Evolutionary conservation across 2,888 invertebrate genomes (phyloP).

Genomic region (Eupithecia subumbrata): DNA sequence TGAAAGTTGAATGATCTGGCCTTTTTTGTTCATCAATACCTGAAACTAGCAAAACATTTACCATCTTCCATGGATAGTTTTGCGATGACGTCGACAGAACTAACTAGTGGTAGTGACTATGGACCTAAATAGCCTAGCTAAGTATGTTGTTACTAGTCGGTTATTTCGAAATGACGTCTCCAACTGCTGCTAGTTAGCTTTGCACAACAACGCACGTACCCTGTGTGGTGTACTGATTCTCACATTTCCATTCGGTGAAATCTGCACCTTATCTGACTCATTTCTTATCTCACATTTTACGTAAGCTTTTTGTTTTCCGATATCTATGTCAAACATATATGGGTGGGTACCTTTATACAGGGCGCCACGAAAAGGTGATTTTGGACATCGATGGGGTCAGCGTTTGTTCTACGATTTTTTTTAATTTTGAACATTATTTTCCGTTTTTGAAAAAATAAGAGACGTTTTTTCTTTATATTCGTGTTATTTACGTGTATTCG

Average conservation of each 20-base stretch:
- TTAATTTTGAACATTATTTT: too few relatives aligned
- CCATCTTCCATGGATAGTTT: background rate
- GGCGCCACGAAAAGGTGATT: too few relatives aligned
- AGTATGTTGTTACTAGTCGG: conserved; percentile 45
- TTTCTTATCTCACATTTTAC: conserved; percentile 36
- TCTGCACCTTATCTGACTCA: conserved; percentile 42
- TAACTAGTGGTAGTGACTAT: conserved; percentile 24
- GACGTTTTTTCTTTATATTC: too few relatives aligned
- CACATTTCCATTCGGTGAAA: conserved; percentile 50
- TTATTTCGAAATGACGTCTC: conserved; percentile 68
- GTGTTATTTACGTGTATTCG: too few relatives aligned
- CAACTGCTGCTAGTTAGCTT: conserved; percentile 55
- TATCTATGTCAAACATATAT: conserved; percentile 1
- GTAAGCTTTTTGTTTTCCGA: conserved; percentile 19
- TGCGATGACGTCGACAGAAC: conserved; percentile 58
- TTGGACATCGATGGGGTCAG: too few relatives aligned
- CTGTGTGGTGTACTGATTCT: conserved; percentile 60
- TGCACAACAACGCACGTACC: conserved; percentile 55
- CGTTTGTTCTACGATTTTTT: too few relatives aligned
- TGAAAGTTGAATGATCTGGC: background rate
- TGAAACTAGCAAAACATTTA: background rate
- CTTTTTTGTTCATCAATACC: background rate
- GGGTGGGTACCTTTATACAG: background rate
- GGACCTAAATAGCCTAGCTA: conserved; percentile 35
- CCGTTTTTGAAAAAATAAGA: too few relatives aligned